Evolutionary conservation across 2,888 invertebrate species (phyloP), one percentile per base, ranked within the genome.

Genomic region (Polymixis flavicincta): DNA sequence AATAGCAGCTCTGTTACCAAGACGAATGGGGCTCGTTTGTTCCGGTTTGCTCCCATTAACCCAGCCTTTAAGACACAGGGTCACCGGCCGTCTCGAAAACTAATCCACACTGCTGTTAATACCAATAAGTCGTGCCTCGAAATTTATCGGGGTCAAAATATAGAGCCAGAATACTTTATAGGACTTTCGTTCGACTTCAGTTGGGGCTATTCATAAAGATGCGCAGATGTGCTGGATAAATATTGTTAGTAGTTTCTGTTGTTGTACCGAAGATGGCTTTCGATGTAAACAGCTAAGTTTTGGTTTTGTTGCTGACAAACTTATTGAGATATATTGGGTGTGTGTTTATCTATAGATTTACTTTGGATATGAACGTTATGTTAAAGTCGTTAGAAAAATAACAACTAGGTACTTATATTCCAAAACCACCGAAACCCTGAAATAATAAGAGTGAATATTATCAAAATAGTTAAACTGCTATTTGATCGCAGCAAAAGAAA

Each of bases 21-120:
- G 94, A 94, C 89, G 92, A 90, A 95, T 94, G 90, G 86, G 50
- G 81, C 81, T 91, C 93, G 91, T 95, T 94, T 93, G 92, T 94
- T 93, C 92, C 92, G 92, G 92, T 94, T 93, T 92, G 91, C 90
- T 91, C 91, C 92, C 92, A 93, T 94, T 94, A 94, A 93, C 93
- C 92, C 91, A 83, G 86, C 87, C 91, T 90, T 88, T 91, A 92
- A 94, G 93, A 92, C 89, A 91, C 90, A 80, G 91, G 89, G 89
- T 87, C 89, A 87, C 89, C 86, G 88, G 88, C 87, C 88, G 83
- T 87, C 90, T 86, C 85, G 83, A 86, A 85, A 89, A 89, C 90
- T 92, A 92, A 92, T 92, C 92, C 90, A 67, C 79, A 63, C 80
- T 82, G 85, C 85, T 89, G 90, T 87, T 91, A 91, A 91, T 92